phyloP scores from a whole-genome alignment of 2,888 invertebrate species.

The Drosophila mettleri region DNA sequence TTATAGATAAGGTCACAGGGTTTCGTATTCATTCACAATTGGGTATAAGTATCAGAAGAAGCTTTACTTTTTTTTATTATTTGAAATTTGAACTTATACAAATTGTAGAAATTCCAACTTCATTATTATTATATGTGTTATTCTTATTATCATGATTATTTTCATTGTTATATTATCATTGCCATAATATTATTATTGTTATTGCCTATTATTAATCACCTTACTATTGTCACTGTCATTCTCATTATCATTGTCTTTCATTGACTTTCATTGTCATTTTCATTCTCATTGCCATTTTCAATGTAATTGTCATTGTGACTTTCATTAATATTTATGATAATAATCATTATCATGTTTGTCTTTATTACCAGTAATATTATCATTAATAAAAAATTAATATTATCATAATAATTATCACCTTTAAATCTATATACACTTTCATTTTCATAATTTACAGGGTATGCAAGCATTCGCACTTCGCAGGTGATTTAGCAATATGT shows the following conservation, averaged over 20 bases:
- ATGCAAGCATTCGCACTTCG: constrained; percentile 35
- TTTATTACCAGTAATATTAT: background rate
- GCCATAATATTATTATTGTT: background rate
- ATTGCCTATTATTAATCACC: background rate
- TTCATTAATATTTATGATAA: background rate
- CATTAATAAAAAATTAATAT: background rate
- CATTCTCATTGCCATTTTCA: background rate
- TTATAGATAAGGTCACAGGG: constrained; percentile 14
- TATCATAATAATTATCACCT: background rate
- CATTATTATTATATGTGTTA: background rate
- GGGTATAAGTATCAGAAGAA: too few species aligned
- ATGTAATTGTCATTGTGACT: background rate
- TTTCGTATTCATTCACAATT: constrained; percentile 9
- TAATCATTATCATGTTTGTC: background rate
- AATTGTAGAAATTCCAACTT: background rate
- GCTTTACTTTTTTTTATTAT: background rate
- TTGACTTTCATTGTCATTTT: background rate
- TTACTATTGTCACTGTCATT: background rate
- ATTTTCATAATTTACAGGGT: constrained; percentile 3
- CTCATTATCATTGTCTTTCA: background rate
- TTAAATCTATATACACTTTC: background rate
- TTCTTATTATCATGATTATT: background rate
- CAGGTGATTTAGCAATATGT: constrained; percentile 66
- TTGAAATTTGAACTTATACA: background rate
- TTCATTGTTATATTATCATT: background rate